Percentiles rank a stretch among this genome's conserved stretches.
These are phyloP conservation scores for Synergus gifuensis DNA, from an alignment of 2,888 invertebrate species.

Conservation along the genomic window DNA sequence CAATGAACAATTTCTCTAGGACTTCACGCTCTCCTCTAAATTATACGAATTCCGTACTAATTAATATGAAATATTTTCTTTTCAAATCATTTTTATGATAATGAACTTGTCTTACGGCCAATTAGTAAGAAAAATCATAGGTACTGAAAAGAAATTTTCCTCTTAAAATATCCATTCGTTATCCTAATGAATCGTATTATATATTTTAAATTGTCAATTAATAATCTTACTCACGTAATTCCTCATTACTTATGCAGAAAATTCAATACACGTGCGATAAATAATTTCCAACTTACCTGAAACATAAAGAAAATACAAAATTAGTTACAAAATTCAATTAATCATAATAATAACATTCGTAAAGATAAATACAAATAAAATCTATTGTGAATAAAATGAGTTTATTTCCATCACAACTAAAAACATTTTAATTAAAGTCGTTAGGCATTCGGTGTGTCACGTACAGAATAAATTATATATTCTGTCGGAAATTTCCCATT, in stretches of 20 bases:
- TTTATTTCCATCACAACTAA: neutral
- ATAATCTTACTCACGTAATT: neutral
- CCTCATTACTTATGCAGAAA: neutral
- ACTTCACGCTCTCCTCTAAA: no score
- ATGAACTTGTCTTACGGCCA: neutral
- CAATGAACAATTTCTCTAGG: neutral
- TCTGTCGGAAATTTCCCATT: neutral
- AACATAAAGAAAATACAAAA: neutral
- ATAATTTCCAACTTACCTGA: constrained; percentile 1
- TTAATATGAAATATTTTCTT: no score
- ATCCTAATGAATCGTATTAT: neutral
- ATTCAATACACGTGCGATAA: neutral
- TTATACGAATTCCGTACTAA: no score
- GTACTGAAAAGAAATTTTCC: neutral
- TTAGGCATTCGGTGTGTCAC: neutral
- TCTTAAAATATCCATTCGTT: neutral
- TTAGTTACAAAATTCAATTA: neutral
- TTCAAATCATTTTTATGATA: neutral
- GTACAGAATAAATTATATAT: constrained; percentile 20
- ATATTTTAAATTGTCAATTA: no score
- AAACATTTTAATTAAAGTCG: neutral
- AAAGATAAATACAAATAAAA: neutral
- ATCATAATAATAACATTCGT: neutral
- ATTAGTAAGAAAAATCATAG: neutral
- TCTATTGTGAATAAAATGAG: neutral